Evolutionary conservation across 2,113 vertebrate genomes (phyloP).

Genomic region (Gavialis gangeticus): DNA sequence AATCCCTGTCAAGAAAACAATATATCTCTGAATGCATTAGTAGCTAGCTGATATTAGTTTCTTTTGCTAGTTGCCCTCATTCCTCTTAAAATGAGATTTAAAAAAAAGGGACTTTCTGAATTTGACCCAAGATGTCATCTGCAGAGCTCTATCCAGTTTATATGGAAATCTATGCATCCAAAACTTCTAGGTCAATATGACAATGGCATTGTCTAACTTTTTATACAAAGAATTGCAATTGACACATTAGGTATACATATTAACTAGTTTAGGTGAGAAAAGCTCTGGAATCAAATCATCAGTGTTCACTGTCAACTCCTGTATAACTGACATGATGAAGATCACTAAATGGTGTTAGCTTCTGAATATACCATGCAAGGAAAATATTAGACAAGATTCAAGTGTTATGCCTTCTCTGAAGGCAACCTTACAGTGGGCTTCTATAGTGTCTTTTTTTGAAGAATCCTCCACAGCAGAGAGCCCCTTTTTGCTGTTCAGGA

Average conservation of each 20-base stretch:
- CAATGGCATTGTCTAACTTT: not conserved
- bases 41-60: not conserved
- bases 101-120: not conserved
- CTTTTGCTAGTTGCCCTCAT: not conserved
- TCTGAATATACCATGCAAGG: not conserved
- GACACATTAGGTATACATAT: not conserved
- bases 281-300: not conserved
- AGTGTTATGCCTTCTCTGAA: not conserved
- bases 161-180: not conserved
- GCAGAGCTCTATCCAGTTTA: not conserved
- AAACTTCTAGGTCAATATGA: not conserved
- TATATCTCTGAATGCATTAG: not conserved
- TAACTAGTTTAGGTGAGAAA: not conserved
- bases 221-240: not conserved
- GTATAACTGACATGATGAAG: not conserved
- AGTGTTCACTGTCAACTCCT: not conserved
- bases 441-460: too few species aligned
- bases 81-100: not conserved
- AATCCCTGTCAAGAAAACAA: not conserved
- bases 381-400: not conserved
- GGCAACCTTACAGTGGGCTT: not conserved
- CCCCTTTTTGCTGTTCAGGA: too few species aligned
- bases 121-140: not conserved
- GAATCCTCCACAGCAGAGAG: too few species aligned
- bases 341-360: not conserved